Percentiles rank a stretch among this genome's conserved stretches.
These are phyloP conservation scores for Tachuris rubrigastra DNA, from an alignment of 2,113 vertebrate genomes.

Conservation along the genomic window DNA sequence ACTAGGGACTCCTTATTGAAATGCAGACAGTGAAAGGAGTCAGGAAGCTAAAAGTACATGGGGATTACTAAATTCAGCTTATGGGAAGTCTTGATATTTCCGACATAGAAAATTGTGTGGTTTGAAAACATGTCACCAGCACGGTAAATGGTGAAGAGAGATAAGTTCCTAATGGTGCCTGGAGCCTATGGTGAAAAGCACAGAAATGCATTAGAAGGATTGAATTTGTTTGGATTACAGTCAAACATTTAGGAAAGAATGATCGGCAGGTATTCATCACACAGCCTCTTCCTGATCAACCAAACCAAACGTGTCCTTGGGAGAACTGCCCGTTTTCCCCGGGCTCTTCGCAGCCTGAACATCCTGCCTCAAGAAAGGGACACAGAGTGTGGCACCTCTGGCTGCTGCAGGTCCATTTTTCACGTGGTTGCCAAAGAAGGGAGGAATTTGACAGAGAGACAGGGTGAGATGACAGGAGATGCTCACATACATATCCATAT, in stretches of 20 bases:
- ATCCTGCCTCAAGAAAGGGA: background rate
- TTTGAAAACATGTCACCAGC: constrained; percentile 3
- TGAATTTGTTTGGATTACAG: background rate
- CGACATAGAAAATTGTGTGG: background rate
- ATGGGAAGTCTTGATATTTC: constrained; percentile 54
- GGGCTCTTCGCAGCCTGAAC: background rate
- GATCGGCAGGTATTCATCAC: background rate
- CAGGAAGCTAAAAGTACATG: constrained; percentile 33
- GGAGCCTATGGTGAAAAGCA: constrained; percentile 1
- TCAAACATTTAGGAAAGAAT: background rate
- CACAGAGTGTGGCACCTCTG: background rate
- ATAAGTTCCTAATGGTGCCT: constrained; percentile 25
- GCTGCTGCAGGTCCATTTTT: background rate
- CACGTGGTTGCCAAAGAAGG: background rate
- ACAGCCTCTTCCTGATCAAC: background rate
- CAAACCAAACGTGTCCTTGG: background rate
- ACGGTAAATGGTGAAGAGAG: constrained; percentile 16
- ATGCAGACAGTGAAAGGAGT: constrained; percentile 30
- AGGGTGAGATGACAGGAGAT: background rate
- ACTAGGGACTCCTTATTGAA: constrained; percentile 43
- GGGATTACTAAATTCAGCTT: constrained; percentile 36
- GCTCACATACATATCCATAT: background rate
- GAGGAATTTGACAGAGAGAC: background rate
- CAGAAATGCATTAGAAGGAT: constrained; percentile 22
- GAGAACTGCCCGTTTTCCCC: background rate